Conservation (phyloP, 2,888 invertebrate species). For the Archaeoteleia sp. region DNA sequence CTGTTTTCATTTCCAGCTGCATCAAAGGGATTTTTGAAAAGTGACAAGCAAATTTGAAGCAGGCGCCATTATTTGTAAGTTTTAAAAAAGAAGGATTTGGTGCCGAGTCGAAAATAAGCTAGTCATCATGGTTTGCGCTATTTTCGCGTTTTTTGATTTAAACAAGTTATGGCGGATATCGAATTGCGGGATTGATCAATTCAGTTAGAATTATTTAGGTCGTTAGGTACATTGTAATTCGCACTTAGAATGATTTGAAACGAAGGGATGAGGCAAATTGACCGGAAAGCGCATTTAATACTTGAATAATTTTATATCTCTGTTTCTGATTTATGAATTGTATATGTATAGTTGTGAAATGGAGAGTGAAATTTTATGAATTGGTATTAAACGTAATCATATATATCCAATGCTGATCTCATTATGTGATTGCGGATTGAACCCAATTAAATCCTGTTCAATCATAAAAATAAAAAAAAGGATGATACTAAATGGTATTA, state of each 20-base stretch:
- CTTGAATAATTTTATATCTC: slow-evolving; percentile 34
- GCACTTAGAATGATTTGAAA: slow-evolving; percentile 25
- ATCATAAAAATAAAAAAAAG: too few species aligned
- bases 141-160: too few species aligned
- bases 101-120: too few species aligned
- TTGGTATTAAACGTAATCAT: neutral
- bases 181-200: slow-evolving; percentile 12
- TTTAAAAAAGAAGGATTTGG: too few species aligned
- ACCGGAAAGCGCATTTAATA: slow-evolving; percentile 44
- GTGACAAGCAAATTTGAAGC: slow-evolving; percentile 8
- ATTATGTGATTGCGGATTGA: slow-evolving; percentile 9
- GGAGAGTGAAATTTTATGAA: slow-evolving; percentile 18
- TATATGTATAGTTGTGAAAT: slow-evolving; percentile 14
- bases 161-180: too few species aligned
- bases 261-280: slow-evolving; percentile 45
- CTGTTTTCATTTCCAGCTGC: slow-evolving; percentile 26
- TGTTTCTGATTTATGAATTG: too few species aligned
- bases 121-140: too few species aligned
- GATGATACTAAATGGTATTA: too few species aligned
- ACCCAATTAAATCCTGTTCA: too few species aligned
- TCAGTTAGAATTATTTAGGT: slow-evolving; percentile 29
- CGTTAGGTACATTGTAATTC: slow-evolving; percentile 28
- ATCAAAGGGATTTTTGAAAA: slow-evolving; percentile 24
- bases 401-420: neutral
- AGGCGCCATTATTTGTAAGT: slow-evolving; percentile 12